Percentiles rank a stretch among this genome's conserved stretches.
phyloP scores from a whole-genome alignment of 2,797 vertebrate genomes.

The Poecilia velifera region DNA sequence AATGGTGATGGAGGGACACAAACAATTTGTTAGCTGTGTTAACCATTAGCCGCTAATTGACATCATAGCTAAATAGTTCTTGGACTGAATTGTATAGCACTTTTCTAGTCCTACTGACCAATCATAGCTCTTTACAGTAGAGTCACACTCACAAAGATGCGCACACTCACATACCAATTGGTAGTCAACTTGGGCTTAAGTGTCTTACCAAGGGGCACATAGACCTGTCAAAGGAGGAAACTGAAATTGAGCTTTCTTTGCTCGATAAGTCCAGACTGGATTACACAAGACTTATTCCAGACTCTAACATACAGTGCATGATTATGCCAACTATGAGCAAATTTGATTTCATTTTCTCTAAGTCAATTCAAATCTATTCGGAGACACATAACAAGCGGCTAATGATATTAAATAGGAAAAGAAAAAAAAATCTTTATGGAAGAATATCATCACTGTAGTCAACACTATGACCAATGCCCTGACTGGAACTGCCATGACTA shows the following conservation, averaged over 20 bases:
- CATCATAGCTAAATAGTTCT: not conserved
- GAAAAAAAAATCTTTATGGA: conserved; percentile 5
- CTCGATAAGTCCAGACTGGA: not conserved
- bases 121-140: not conserved
- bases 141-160: not conserved
- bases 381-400: not conserved
- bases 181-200: not conserved
- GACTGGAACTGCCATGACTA: conserved; percentile 38
- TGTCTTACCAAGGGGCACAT: not conserved
- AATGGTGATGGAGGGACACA: not conserved
- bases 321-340: not conserved
- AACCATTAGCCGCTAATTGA: not conserved
- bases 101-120: not conserved
- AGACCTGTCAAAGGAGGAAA: not conserved
- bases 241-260: not conserved
- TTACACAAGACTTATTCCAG: not conserved
- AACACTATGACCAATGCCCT: conserved; percentile 42
- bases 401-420: not conserved
- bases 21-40: not conserved
- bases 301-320: not conserved
- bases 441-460: conserved; percentile 40
- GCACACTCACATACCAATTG: not conserved
- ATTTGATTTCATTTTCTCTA: not conserved
- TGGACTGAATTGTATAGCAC: not conserved
- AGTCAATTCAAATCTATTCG: not conserved